Evolutionary conservation across 2,113 vertebrate species (phyloP).

Genomic region (Ochotona princeps): DNA sequence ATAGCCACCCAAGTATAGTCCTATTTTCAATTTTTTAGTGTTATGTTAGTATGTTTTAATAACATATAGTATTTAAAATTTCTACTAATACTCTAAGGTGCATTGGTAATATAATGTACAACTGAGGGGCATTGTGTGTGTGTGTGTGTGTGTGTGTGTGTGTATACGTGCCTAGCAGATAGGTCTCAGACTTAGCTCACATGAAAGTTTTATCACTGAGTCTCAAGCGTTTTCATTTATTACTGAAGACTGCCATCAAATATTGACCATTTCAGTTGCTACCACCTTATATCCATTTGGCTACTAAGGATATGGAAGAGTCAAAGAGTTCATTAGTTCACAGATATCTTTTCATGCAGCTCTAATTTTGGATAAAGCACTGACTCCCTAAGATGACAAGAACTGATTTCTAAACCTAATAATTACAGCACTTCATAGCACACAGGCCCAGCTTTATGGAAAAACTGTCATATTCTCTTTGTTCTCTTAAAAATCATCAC

Average conservation of each 20-base stretch:
- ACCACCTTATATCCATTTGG: neutral
- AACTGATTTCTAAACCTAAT: constrained; percentile 82
- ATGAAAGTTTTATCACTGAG: constrained; percentile 72
- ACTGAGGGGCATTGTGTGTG: neutral
- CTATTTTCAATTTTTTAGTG: neutral
- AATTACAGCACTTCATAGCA: constrained; percentile 78
- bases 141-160: no score
- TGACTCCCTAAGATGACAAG: constrained; percentile 80
- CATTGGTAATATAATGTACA: neutral
- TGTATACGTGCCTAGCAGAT: neutral
- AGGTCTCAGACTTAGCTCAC: constrained; percentile 49
- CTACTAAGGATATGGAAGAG: neutral
- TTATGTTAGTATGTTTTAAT: neutral
- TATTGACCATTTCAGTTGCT: constrained; percentile 63
- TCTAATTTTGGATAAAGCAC: constrained; percentile 81
- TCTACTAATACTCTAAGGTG: neutral
- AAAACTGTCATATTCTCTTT: constrained; percentile 78
- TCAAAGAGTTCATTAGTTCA: constrained; percentile 74
- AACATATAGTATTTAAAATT: neutral
- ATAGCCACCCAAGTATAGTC: neutral
- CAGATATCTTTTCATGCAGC: constrained; percentile 68
- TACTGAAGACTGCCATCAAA: neutral
- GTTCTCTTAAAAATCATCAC: constrained; percentile 80
- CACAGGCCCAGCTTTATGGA: constrained; percentile 73
- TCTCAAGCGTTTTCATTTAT: constrained; percentile 49